Conservation (phyloP, 2,113 vertebrate genomes). For the Python bivittatus region DNA sequence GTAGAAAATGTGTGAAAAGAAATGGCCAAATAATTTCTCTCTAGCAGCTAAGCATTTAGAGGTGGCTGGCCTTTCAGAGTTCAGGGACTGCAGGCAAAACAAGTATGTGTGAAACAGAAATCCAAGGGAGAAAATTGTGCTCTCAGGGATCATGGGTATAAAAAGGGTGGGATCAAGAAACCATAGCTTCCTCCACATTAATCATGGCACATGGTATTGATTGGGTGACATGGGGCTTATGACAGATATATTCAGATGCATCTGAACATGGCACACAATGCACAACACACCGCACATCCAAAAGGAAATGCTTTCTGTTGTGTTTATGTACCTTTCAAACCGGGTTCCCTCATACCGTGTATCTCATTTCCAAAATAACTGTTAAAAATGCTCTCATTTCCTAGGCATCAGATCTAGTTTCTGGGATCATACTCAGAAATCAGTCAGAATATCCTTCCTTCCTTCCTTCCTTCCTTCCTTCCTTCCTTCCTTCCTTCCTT, state of each 20-base stretch:
- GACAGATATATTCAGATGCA: neutral
- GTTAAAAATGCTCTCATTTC: neutral
- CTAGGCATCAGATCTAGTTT: neutral
- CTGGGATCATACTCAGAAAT: neutral
- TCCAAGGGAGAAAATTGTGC: neutral
- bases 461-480: too few species aligned
- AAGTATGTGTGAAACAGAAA: neutral
- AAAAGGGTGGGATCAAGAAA: neutral
- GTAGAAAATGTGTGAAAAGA: neutral
- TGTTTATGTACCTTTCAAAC: neutral
- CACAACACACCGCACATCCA: neutral
- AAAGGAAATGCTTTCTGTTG: neutral
- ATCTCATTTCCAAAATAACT: neutral
- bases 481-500: too few species aligned
- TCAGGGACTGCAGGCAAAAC: neutral
- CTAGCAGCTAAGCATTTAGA: neutral
- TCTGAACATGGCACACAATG: neutral
- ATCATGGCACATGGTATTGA: too few species aligned
- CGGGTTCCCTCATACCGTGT: neutral
- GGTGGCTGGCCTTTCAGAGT: neutral
- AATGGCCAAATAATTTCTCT: neutral
- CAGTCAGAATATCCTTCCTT: neutral
- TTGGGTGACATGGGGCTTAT: neutral
- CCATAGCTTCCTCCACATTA: neutral
- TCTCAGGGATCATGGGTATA: neutral